phyloP scores from a whole-genome alignment of 1,140 invertebrate genomes.

The Leptopilina clavipes region DNA sequence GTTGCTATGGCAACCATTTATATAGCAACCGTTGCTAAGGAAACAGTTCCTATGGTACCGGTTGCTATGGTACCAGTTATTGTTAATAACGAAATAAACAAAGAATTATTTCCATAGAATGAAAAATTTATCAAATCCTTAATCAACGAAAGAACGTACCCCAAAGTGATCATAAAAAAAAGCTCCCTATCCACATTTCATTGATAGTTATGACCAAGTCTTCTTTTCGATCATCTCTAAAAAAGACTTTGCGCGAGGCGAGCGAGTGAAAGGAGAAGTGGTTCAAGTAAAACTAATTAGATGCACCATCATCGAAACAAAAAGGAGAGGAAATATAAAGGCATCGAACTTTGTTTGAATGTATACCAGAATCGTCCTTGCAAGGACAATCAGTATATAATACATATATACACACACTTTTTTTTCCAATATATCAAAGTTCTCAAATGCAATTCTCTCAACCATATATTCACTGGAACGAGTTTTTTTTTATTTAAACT shows the following conservation, averaged over 20 bases:
- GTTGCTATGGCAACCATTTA: no score
- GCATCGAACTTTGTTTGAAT: slow-evolving; percentile 7
- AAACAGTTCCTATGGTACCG: no score
- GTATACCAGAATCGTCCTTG: slow-evolving; percentile 14
- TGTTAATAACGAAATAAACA: no score
- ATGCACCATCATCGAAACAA: not conserved
- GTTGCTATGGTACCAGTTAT: no score
- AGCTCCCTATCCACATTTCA: not conserved
- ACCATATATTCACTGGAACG: slow-evolving; percentile 12
- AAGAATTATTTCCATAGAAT: no score
- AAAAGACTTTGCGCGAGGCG: not conserved
- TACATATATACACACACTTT: not conserved
- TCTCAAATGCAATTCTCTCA: not conserved
- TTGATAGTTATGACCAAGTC: not conserved
- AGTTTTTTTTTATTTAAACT: slow-evolving; percentile 11
- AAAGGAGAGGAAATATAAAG: slow-evolving; percentile 13
- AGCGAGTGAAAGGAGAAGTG: slow-evolving; percentile 19
- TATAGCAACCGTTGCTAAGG: no score
- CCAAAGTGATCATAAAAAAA: not conserved
- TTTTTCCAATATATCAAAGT: not conserved
- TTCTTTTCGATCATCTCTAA: not conserved
- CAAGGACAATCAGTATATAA: slow-evolving; percentile 11
- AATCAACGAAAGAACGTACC: no score
- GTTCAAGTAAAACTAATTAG: slow-evolving; percentile 3
- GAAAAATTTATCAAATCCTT: no score